phyloP scores from a whole-genome alignment of 2,888 invertebrate species.

The Taenaris catops region DNA sequence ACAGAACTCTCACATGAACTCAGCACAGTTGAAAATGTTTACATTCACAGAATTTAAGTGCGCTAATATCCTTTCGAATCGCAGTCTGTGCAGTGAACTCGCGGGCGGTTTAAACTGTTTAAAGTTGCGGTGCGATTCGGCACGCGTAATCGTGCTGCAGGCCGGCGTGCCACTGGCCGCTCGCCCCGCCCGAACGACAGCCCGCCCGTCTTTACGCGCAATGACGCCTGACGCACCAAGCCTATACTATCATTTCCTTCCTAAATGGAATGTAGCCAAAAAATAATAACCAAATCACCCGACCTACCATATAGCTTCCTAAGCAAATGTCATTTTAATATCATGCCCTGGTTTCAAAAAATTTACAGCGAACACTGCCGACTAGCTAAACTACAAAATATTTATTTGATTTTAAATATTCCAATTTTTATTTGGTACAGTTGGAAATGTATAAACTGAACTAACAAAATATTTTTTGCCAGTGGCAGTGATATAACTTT shows the following conservation, averaged over 20 bases:
- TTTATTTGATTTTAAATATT: no score
- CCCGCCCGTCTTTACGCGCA: conserved; percentile 38
- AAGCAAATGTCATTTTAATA: background rate
- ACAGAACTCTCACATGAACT: conserved; percentile 15
- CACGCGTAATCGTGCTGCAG: conserved; percentile 55
- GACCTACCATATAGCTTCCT: background rate
- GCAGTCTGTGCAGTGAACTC: conserved; percentile 11
- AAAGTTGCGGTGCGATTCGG: conserved; percentile 29
- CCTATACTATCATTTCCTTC: conserved; percentile 28
- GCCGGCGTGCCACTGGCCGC: conserved; percentile 56
- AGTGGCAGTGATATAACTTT: no score
- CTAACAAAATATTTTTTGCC: no score
- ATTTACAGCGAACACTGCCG: no score
- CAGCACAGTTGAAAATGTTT: conserved; percentile 9
- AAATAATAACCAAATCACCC: conserved; percentile 20
- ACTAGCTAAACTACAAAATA: no score
- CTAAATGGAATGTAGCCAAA: conserved; percentile 11
- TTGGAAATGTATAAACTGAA: no score
- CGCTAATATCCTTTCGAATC: conserved; percentile 6
- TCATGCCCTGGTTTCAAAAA: no score
- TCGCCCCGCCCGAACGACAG: conserved; percentile 32
- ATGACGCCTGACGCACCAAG: conserved; percentile 41
- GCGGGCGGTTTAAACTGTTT: conserved; percentile 30
- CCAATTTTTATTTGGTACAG: no score
- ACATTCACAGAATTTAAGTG: conserved; percentile 12